A percentile compares a stretch with the other conserved stretches of the same genome.
Conservation (phyloP, 2,797 vertebrate species). For the Eupleurogrammus muticus region DNA sequence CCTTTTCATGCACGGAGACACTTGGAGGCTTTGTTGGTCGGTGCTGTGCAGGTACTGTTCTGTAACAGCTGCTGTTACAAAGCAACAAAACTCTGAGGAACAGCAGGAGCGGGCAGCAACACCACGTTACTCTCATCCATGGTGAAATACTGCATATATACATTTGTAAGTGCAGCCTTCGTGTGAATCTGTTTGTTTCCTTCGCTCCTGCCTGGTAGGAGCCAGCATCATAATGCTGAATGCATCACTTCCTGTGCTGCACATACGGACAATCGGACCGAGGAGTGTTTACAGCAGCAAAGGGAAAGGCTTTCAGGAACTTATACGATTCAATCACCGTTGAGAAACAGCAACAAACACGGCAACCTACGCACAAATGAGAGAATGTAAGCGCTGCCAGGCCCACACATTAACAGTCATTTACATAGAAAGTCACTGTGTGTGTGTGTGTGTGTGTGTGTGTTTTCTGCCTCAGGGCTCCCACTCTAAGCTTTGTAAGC, state of each 20-base stretch:
- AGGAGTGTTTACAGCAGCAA: not conserved
- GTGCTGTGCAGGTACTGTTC: too few species aligned
- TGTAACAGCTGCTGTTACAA: too few species aligned
- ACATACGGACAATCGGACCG: not conserved
- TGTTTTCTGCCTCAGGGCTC: constrained; percentile 36
- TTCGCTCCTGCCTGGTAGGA: not conserved
- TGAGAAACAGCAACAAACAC: not conserved
- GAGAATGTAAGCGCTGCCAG: not conserved
- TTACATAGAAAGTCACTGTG: not conserved
- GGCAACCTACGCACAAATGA: not conserved
- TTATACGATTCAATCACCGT: not conserved
- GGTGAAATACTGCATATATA: too few species aligned
- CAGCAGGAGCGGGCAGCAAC: too few species aligned
- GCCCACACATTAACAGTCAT: not conserved
- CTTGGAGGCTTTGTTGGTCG: too few species aligned
- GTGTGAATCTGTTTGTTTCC: not conserved
- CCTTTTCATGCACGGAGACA: too few species aligned
- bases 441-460: constrained; percentile 5
- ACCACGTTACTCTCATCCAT: too few species aligned
- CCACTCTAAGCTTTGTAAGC: constrained; percentile 55
- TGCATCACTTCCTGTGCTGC: not conserved
- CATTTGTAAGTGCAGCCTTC: not conserved
- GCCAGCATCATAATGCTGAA: not conserved
- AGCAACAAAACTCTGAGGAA: too few species aligned
- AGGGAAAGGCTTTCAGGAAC: not conserved